Base-by-base conservation (phyloP, 2,113 vertebrate genomes). In the Rafetus swinhoei region DNA sequence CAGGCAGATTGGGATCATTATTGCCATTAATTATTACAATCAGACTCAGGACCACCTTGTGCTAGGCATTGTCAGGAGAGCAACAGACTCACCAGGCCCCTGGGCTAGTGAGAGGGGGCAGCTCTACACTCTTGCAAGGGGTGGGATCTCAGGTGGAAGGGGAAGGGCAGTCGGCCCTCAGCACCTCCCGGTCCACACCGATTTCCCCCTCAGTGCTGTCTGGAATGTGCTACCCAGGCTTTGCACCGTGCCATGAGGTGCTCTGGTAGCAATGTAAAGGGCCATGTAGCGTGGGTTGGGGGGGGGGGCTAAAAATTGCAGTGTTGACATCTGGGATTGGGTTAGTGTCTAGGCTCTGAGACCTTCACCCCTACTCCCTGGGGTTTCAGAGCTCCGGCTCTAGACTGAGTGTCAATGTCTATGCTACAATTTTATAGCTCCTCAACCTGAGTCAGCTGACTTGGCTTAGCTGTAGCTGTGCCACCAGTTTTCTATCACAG, bases 61-160 rank as follows among this genome's bases (percentile, higher is more conserved):
- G 0, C 0, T 11, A 84, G 39, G 24, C 55, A 24, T 69, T 9
- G 45, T 7, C 45, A 45, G 45, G 6, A 45, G 45, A 45, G 45
- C 45, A 45, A 45, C 45, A 45, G 45, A 45, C 5, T 45, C 45
- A 6, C 45, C 45, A 45, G 45, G 45, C 45, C 45, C 45, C 45
- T 45, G 45, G 45, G 45, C 45, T 5, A 45, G 45, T 45, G 45
- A 5, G 5, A 45, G 45, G 45, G 5, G 45, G 45, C 45, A 45
- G 45, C 45, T 45, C 45, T 45, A 45, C 45, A 45, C 45, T 45
- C 5, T 5, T 45, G 45, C 4, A 45, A 45, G 45, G 45, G 6
- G 45, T 45, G 45, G 45, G 45, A 45, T 45, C 45, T 45, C 45
- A 45, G 45, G 45, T 45, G 45, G 45, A 45, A 45, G 45, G 45